Base-by-base conservation (phyloP, 2,113 vertebrate genomes). In the Columba livia region DNA sequence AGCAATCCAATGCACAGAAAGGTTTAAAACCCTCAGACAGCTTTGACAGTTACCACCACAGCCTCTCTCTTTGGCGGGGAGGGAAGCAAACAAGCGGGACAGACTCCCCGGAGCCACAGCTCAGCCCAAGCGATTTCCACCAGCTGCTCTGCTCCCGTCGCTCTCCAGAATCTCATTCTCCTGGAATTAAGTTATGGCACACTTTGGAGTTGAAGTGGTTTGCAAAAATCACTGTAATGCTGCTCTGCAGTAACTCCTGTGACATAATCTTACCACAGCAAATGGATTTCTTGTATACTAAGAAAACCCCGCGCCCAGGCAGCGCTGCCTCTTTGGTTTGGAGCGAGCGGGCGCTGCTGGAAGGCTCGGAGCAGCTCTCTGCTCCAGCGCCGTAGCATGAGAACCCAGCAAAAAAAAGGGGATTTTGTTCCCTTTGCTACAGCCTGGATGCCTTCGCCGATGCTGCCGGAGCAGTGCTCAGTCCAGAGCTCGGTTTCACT, bases 201-300 rank as follows among this genome's bases (percentile, higher is more conserved):
- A 38, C 79, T 95, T 94, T 36, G 38, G 29, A 88, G 93, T 40
- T 56, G 15, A 80, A 91, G 75, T 14, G 32, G 32, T 74, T 93
- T 85, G 56, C 81, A 95, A 79, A 86, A 83, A 34, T 56, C 89
- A 67, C 79, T 82, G 1, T 31, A 66, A 79, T 83, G 82, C 71
- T 78, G 58, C 74, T 79, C 71, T 73, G 70, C 75, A 83, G 2
- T 79, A 92, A 82, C 28, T 87, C 47, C 85, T 24, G n/a, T 36
- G 84, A 87, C 81, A 87, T 72, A 54, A 92, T 69, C 73, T 79
- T 26, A 81, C 61, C 8, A 3, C 23, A 44, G 62, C 66, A 94
- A 94, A 94, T 53, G 73, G 70, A 86, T 87, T 94, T 90, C 84
- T 87, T 69, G 71, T 66, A 79, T 87, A 87, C 34, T 44, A 84